Evolutionary conservation across 2,888 invertebrate species (phyloP).

Genomic region (Dasysyrphus albostriatus): DNA sequence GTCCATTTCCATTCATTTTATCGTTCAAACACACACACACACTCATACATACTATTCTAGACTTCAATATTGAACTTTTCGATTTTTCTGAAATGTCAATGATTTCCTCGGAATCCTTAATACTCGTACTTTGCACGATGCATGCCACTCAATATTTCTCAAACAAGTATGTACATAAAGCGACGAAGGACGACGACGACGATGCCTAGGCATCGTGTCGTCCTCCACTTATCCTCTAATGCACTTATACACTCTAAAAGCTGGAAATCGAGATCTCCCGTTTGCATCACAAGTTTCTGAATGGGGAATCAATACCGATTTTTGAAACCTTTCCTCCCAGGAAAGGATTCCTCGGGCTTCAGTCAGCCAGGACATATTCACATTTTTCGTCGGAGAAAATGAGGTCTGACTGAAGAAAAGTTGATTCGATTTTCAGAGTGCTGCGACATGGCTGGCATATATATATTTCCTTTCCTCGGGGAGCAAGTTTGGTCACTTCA

Average conservation of each 20-base stretch:
- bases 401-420: slow-evolving; percentile 48
- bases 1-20: slow-evolving; percentile 72
- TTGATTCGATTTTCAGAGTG: slow-evolving; percentile 71
- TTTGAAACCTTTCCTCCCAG: neutral
- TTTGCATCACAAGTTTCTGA: slow-evolving; percentile 55
- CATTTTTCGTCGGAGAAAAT: slow-evolving; percentile 54
- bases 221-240: slow-evolving; percentile 71
- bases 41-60: neutral
- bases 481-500: slow-evolving; percentile 31
- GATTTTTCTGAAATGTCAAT: slow-evolving; percentile 68
- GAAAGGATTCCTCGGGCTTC: neutral
- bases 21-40: slow-evolving; percentile 20
- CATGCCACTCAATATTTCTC: slow-evolving; percentile 73
- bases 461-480: slow-evolving; percentile 18
- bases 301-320: slow-evolving; percentile 69
- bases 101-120: slow-evolving; percentile 67
- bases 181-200: slow-evolving; percentile 21
- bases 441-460: slow-evolving; percentile 51
- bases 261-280: slow-evolving; percentile 12
- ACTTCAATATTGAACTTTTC: slow-evolving; percentile 49
- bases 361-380: slow-evolving; percentile 40
- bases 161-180: neutral
- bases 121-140: slow-evolving; percentile 56
- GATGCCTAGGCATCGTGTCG: slow-evolving; percentile 47
- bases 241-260: slow-evolving; percentile 57